Evolutionary conservation across 2,888 invertebrate species (phyloP).

Genomic region (Coenonympha glycerion): DNA sequence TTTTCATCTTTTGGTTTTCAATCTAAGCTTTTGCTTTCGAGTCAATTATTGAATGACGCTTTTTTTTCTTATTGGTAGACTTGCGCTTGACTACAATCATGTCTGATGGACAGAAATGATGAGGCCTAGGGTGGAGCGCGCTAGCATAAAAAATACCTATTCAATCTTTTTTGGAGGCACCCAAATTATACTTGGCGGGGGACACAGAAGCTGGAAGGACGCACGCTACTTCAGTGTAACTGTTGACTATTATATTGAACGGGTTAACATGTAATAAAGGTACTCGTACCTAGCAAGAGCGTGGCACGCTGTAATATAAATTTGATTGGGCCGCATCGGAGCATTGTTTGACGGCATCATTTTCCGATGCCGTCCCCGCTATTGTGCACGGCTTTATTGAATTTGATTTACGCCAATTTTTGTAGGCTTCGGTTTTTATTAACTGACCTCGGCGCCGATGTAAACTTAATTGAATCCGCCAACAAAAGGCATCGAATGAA

Average conservation of each 20-base stretch:
- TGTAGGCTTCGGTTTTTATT: conserved; percentile 74
- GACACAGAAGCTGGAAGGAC: too few relatives aligned
- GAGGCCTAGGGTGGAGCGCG: too few relatives aligned
- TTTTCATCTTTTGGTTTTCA: too few relatives aligned
- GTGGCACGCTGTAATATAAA: conserved; percentile 31
- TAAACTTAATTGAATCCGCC: conserved; percentile 75
- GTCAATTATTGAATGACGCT: too few relatives aligned
- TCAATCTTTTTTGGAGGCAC: too few relatives aligned
- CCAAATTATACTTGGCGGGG: too few relatives aligned
- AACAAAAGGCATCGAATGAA: conserved; percentile 74
- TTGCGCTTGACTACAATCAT: too few relatives aligned
- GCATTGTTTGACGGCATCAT: conserved; percentile 56
- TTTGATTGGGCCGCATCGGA: conserved; percentile 38
- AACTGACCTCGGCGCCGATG: conserved; percentile 74
- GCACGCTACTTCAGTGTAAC: too few relatives aligned
- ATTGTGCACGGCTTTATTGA: conserved; percentile 71
- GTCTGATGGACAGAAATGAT: too few relatives aligned
- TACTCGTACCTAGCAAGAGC: neutral
- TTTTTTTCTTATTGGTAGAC: too few relatives aligned
- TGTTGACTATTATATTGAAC: neutral
- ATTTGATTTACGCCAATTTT: conserved; percentile 74
- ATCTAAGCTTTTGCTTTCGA: too few relatives aligned
- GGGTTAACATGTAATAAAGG: neutral
- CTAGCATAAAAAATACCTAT: too few relatives aligned
- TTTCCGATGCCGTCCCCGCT: conserved; percentile 52